A percentile compares a stretch with the other conserved stretches of the same genome.
These are phyloP conservation scores for Poeciliopsis turrubarensis DNA, from an alignment of 2,113 vertebrate species.

Conservation along the genomic window DNA sequence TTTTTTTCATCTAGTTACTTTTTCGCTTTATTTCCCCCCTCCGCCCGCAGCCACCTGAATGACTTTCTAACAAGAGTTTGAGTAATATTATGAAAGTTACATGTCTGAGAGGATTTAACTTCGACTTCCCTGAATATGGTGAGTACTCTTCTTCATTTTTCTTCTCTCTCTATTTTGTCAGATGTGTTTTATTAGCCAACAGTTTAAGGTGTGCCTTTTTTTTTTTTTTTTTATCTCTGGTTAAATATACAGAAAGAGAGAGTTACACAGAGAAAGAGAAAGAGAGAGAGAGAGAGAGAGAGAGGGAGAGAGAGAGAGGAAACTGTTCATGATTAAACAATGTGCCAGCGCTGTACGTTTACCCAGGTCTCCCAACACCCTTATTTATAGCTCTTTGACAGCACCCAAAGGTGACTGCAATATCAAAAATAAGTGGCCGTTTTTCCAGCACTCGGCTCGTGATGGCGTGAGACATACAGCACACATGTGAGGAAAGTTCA, in stretches of 20 bases:
- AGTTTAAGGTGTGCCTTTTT: slow-evolving; percentile 75
- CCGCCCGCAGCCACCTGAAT: slow-evolving; percentile 77
- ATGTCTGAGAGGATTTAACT: slow-evolving; percentile 98
- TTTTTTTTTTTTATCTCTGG: slow-evolving; percentile 40
- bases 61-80: slow-evolving; percentile 82
- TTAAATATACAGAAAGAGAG: slow-evolving; percentile 66
- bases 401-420: slow-evolving; percentile 76
- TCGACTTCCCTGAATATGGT: slow-evolving; percentile 99
- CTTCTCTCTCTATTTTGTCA: slow-evolving; percentile 29
- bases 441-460: slow-evolving; percentile 50
- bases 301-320: slow-evolving; percentile 50
- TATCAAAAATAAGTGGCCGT: slow-evolving; percentile 73
- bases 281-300: slow-evolving; percentile 43
- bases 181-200: slow-evolving; percentile 69
- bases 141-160: slow-evolving; percentile 82
- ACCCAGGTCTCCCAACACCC: slow-evolving; percentile 74
- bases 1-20: slow-evolving; percentile 77
- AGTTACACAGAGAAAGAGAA: slow-evolving; percentile 26
- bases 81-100: slow-evolving; percentile 99
- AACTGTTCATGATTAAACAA: slow-evolving; percentile 76
- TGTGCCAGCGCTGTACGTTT: slow-evolving; percentile 63
- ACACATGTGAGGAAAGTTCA: slow-evolving; percentile 69
- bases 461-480: slow-evolving; percentile 41
- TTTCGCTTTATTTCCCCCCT: slow-evolving; percentile 71
- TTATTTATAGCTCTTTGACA: slow-evolving; percentile 82